Evolutionary conservation across 92 coral and sea anemone species (phyloP).

Genomic region (Isaurus tuberculatus): DNA sequence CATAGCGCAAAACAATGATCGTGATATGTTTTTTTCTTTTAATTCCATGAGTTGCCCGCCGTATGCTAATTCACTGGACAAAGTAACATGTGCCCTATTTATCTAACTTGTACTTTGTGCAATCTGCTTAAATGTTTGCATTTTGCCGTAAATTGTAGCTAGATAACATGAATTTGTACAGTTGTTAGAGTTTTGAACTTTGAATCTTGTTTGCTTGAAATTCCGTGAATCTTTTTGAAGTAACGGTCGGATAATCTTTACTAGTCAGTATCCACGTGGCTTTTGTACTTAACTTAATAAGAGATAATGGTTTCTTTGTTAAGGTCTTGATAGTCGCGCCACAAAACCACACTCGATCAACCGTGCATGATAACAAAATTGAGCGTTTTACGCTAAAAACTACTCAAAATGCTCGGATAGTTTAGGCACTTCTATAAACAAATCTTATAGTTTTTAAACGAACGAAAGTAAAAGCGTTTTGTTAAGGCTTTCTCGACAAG

Average conservation of each 20-base stretch:
- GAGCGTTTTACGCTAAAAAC: slow-evolving; percentile 1
- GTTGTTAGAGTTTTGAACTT: background rate
- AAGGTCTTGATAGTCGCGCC: slow-evolving; percentile 9
- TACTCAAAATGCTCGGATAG: background rate
- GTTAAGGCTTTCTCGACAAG: background rate
- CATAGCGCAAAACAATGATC: slow-evolving; percentile 1
- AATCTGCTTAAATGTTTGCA: slow-evolving; percentile 21
- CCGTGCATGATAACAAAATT: slow-evolving; percentile 26
- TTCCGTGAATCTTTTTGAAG: slow-evolving; percentile 22
- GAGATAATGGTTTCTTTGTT: slow-evolving; percentile 33
- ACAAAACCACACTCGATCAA: slow-evolving; percentile 46
- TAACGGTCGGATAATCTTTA: slow-evolving; percentile 25
- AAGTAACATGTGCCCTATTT: background rate
- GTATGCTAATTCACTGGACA: slow-evolving; percentile 31
- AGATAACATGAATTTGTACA: slow-evolving; percentile 21
- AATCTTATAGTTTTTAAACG: background rate
- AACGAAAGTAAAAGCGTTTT: background rate
- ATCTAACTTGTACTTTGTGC: slow-evolving; percentile 27
- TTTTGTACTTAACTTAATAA: background rate
- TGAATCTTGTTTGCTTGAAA: slow-evolving; percentile 1
- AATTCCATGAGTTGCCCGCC: slow-evolving; percentile 33
- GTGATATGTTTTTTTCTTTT: slow-evolving; percentile 7
- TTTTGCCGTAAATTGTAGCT: background rate
- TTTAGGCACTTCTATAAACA: too few relatives aligned
- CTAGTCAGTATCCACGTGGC: slow-evolving; percentile 29